Conservation (phyloP, 2,797 vertebrate species). For the Falco biarmicus region DNA sequence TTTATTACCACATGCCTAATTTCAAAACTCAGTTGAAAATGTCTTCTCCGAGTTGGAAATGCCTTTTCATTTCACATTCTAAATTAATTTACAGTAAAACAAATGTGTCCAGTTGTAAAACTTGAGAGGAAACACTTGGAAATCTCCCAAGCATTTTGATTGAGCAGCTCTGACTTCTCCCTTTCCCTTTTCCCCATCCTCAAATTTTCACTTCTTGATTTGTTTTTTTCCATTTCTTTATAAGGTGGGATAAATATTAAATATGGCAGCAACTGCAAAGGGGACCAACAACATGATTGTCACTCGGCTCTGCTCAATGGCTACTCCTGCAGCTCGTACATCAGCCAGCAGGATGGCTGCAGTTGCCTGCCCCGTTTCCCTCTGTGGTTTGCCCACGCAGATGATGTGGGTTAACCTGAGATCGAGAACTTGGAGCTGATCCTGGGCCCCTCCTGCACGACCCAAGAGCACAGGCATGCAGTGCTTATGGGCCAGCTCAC, state of each 20-base stretch:
- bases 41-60: constrained; percentile 2
- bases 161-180: background rate
- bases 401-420: constrained; percentile 21
- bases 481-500: background rate
- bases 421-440: background rate
- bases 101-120: background rate
- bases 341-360: background rate
- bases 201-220: background rate
- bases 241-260: constrained; percentile 17
- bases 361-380: background rate
- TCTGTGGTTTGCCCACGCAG: background rate
- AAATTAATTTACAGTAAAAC: constrained; percentile 14
- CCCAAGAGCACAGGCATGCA: constrained; percentile 12
- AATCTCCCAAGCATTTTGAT: background rate
- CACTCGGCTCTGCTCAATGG: background rate
- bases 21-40: constrained; percentile 35
- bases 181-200: background rate
- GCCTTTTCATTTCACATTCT: constrained; percentile 3
- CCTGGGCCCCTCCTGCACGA: background rate
- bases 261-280: background rate
- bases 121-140: constrained; percentile 17
- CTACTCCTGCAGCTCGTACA: background rate
- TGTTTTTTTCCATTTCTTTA: background rate
- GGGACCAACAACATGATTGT: background rate
- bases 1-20: background rate